phyloP scores from a whole-genome alignment of 2,113 vertebrate genomes.

The Furnarius figulus region DNA sequence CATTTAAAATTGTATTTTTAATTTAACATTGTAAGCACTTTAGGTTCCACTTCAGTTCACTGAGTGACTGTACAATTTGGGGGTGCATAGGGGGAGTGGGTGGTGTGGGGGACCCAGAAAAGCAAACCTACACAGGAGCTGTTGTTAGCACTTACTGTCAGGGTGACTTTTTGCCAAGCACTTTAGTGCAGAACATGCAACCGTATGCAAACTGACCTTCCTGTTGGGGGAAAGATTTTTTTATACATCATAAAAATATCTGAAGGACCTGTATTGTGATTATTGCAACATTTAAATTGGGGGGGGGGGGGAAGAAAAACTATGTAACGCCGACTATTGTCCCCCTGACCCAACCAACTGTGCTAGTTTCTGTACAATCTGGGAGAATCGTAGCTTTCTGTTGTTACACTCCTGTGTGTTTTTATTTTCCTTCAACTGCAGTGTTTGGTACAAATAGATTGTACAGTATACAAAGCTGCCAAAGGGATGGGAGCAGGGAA shows the following conservation, averaged over 20 bases:
- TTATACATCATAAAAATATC: not conserved
- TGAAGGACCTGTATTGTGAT: not conserved
- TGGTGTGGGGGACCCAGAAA: not conserved
- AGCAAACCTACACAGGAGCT: not conserved
- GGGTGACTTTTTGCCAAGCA: not conserved
- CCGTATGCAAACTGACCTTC: not conserved
- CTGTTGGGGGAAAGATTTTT: not conserved
- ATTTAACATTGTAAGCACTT: not conserved
- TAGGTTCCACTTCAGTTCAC: not conserved
- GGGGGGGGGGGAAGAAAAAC: not conserved
- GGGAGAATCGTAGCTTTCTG: not conserved
- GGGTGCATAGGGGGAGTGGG: not conserved
- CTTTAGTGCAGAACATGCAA: not conserved
- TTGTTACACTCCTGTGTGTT: not conserved
- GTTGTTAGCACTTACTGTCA: not conserved
- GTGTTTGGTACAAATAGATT: not conserved
- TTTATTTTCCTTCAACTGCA: not conserved
- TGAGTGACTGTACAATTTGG: not conserved
- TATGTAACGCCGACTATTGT: not conserved
- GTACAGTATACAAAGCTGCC: not conserved
- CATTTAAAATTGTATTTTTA: not conserved
- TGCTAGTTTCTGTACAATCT: not conserved
- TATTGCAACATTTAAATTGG: not conserved
- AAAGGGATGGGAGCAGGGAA: not conserved
- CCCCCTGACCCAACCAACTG: not conserved